Percentiles rank a stretch among this genome's conserved stretches.
phyloP scores from a whole-genome alignment of 1,140 invertebrate genomes.

The Mylabris phalerata region DNA sequence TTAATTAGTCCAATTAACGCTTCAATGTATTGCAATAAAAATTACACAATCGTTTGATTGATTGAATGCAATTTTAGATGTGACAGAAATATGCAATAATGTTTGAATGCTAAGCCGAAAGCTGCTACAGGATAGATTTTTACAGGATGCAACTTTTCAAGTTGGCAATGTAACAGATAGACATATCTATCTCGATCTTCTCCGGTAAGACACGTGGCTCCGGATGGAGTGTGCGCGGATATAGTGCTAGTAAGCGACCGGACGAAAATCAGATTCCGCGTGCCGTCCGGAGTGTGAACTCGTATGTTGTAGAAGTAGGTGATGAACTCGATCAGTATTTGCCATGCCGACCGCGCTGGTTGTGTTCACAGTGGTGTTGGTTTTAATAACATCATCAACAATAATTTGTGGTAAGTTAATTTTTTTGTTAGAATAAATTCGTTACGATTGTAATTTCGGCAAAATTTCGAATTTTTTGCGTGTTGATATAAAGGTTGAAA shows the following conservation, averaged over 20 bases:
- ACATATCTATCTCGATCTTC: not conserved
- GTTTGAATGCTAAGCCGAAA: not conserved
- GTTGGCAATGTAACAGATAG: not conserved
- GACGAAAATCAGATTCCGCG: conserved; percentile 27
- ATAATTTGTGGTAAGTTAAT: conserved; percentile 22
- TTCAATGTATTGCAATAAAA: too few species aligned
- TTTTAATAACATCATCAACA: conserved; percentile 3
- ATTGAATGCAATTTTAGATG: too few species aligned
- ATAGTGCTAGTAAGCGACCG: conserved; percentile 10
- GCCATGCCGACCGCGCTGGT: conserved; percentile 25
- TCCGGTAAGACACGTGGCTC: conserved; percentile 24
- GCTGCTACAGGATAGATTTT: not conserved
- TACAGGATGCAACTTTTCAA: not conserved
- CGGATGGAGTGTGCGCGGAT: conserved; percentile 19
- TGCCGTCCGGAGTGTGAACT: conserved; percentile 27
- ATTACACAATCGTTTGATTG: too few species aligned
- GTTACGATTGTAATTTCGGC: not conserved
- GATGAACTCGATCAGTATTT: conserved; percentile 24
- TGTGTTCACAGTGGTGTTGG: conserved; percentile 19
- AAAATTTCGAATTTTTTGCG: not conserved
- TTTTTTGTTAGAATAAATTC: not conserved
- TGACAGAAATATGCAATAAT: not conserved
- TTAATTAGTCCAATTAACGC: too few species aligned
- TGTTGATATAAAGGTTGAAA: not conserved
- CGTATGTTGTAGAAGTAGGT: conserved; percentile 16